Base-by-base conservation (phyloP, 2,113 vertebrate species). In the Ictalurus furcatus region DNA sequence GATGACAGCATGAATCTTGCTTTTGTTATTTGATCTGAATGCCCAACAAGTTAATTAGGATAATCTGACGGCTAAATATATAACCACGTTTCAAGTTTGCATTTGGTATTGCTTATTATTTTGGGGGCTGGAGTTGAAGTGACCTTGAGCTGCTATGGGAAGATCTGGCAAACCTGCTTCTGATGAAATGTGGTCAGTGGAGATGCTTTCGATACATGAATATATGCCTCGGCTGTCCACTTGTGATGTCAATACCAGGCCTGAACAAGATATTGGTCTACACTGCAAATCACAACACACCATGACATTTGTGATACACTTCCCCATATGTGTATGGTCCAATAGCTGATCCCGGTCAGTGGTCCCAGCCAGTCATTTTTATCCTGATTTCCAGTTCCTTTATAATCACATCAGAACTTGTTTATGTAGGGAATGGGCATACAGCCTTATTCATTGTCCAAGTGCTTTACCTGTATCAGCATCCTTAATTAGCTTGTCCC, bases 381-480 rank as follows among this genome's bases (percentile, higher is more conserved):
- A 34, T 28, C 40, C 37, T 58, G 9, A 59, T 25, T 84, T 69
- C 19, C 67, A 61, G 52, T 34, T 83, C 28, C 56, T 84, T 16
- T 84, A 71, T 9, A 25, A 63, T 37, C 40, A 59, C 44, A 37
- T 88, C 28, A 76, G 65, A 34, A 25, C 58, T 52, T 54, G 82
- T 88, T 63, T 79, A 73, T 58, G 25, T 56, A 67, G 88, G 73
- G 83, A 85, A 69, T 71, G 58, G 30, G 34, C 30, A 21, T 84
- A 5, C 48, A 48, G 52, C 30, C 58, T 69, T 48, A 48, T 40
- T 48, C 74, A 61, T 59, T 85, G 73, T 85, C 56, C 48, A 54
- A 71, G n/a, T 84, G 34, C 54, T 89, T 89, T 85, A 80, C 85
- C 88, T 87, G 56, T 89, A 80, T 79, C 59, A 79, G 73, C 83